Percentiles rank a stretch among this genome's conserved stretches.
These are phyloP conservation scores for Tetrapedia diversipes DNA, from an alignment of 2,888 invertebrate genomes.

Conservation along the genomic window DNA sequence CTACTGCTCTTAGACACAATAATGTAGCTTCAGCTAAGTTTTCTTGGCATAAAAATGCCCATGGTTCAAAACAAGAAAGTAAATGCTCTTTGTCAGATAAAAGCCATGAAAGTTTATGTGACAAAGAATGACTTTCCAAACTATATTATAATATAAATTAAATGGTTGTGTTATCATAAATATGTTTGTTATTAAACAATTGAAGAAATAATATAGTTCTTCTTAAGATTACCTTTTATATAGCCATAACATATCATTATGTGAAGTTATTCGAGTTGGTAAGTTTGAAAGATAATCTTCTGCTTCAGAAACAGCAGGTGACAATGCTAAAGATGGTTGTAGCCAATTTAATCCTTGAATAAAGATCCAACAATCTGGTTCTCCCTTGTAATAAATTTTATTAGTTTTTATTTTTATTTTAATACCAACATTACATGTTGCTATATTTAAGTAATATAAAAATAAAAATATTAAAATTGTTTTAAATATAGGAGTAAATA, in stretches of 20 bases:
- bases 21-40: constrained; percentile 86
- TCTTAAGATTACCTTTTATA: constrained; percentile 80
- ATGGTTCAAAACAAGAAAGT: constrained; percentile 84
- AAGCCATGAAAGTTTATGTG: constrained; percentile 86
- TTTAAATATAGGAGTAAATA: background rate
- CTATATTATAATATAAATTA: constrained; percentile 76
- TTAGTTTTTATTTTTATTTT: constrained; percentile 17
- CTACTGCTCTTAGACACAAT: constrained; percentile 87
- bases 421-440: constrained; percentile 6
- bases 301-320: constrained; percentile 82
- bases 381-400: constrained; percentile 81
- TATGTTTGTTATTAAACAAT: constrained; percentile 3
- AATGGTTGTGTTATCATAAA: background rate
- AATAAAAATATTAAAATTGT: background rate
- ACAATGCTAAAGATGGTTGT: constrained; percentile 84
- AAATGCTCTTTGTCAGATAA: constrained; percentile 86
- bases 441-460: constrained; percentile 6
- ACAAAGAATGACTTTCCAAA: constrained; percentile 85
- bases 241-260: constrained; percentile 85
- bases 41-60: constrained; percentile 86
- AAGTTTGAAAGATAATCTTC: constrained; percentile 80
- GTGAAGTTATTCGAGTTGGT: constrained; percentile 83
- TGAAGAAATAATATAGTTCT: background rate
- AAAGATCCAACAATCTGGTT: constrained; percentile 84
- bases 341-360: constrained; percentile 86